Conservation (phyloP, 2,113 vertebrate species). For the Cynocephalus volans region DNA sequence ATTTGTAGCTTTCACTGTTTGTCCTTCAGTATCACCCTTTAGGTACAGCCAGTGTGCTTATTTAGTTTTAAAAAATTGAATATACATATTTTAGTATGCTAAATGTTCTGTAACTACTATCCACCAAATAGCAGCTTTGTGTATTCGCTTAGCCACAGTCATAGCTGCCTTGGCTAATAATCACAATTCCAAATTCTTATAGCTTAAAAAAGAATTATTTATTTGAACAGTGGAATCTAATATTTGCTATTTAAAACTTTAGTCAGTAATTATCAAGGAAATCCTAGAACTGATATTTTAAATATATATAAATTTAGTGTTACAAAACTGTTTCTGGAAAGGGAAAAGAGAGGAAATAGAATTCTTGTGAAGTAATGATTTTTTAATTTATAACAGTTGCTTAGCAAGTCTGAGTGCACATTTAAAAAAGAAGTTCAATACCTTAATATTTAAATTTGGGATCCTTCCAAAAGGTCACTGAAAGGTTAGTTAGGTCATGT, state of each 20-base stretch:
- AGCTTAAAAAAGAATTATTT: constrained; percentile 71
- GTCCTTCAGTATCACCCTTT: constrained; percentile 71
- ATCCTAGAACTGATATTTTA: constrained; percentile 38
- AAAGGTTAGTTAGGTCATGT: neutral
- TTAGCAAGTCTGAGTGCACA: constrained; percentile 14
- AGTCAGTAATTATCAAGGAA: constrained; percentile 51
- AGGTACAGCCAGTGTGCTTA: constrained; percentile 64
- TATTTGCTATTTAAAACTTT: constrained; percentile 31
- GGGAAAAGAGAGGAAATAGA: constrained; percentile 29
- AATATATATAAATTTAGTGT: neutral
- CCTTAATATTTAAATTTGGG: constrained; percentile 43
- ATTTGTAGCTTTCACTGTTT: constrained; percentile 64
- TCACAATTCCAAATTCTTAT: constrained; percentile 21
- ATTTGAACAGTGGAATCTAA: constrained; percentile 34
- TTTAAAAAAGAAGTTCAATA: constrained; percentile 54
- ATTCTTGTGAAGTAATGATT: constrained; percentile 26
- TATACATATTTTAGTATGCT: constrained; percentile 6
- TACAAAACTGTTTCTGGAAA: constrained; percentile 59
- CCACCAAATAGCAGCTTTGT: constrained; percentile 25
- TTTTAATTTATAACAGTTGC: neutral
- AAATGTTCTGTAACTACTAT: constrained; percentile 56
- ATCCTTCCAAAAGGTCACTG: neutral
- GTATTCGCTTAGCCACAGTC: constrained; percentile 60
- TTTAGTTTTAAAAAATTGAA: constrained; percentile 45
- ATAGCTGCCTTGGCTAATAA: constrained; percentile 57